Percentiles rank a stretch among this genome's conserved stretches.
Evolutionary conservation across 2,888 invertebrate genomes (phyloP).

Genomic region (Sarcophaga caerulescens): DNA sequence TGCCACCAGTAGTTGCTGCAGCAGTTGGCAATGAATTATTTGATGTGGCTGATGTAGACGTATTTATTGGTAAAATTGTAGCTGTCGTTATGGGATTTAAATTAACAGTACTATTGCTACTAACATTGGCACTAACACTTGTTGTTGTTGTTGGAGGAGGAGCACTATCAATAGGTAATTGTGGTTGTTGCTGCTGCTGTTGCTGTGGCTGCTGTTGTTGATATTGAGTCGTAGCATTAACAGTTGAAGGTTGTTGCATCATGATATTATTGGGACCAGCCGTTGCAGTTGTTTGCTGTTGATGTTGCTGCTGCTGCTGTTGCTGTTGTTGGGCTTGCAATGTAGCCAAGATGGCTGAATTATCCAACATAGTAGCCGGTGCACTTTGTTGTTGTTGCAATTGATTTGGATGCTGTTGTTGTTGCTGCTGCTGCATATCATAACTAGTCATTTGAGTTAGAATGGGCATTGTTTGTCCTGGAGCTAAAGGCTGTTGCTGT

Average conservation of each 20-base stretch:
- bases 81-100: slow-evolving; percentile 68
- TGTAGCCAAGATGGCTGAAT: slow-evolving; percentile 73
- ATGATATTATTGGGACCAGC: slow-evolving; percentile 66
- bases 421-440: slow-evolving; percentile 72
- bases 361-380: slow-evolving; percentile 78
- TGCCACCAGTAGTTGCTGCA: background rate
- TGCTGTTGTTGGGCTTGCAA: slow-evolving; percentile 81
- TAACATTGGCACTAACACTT: slow-evolving; percentile 78
- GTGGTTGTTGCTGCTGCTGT: slow-evolving; percentile 69
- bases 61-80: slow-evolving; percentile 67
- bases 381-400: slow-evolving; percentile 74
- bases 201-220: slow-evolving; percentile 66
- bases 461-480: slow-evolving; percentile 78
- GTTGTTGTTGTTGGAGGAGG: slow-evolving; percentile 69
- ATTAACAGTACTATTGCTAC: slow-evolving; percentile 73
- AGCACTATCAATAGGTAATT: slow-evolving; percentile 72
- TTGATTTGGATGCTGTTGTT: slow-evolving; percentile 65
- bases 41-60: slow-evolving; percentile 5
- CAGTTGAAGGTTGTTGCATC: slow-evolving; percentile 71
- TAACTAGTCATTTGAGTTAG: slow-evolving; percentile 76
- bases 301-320: slow-evolving; percentile 69
- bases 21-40: slow-evolving; percentile 57
- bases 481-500: slow-evolving; percentile 70
- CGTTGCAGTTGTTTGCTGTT: slow-evolving; percentile 41
- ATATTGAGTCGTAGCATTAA: slow-evolving; percentile 56